Conservation (phyloP, 64 coral and sea anemone species). For the Montipora foliosa region DNA sequence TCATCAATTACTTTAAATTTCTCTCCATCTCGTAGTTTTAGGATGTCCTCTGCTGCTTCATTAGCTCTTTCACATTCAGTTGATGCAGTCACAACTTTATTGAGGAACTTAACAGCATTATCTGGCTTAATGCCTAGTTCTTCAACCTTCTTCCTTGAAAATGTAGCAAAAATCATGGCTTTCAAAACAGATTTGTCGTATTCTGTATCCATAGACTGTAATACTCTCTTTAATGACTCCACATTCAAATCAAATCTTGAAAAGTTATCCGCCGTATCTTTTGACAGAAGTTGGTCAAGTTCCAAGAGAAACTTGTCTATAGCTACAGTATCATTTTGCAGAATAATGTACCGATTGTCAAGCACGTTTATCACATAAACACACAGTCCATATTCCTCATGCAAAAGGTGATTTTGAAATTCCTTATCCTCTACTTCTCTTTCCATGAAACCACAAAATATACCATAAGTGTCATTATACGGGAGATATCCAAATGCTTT, state of each 20-base stretch:
- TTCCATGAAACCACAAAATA: slow-evolving; percentile 72
- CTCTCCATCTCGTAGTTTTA: slow-evolving; percentile 66
- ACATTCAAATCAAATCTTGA: slow-evolving; percentile 80
- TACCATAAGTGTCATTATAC: slow-evolving; percentile 70
- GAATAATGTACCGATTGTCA: slow-evolving; percentile 76
- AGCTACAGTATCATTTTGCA: slow-evolving; percentile 78
- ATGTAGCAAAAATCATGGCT: slow-evolving; percentile 72
- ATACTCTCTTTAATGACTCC: slow-evolving; percentile 66
- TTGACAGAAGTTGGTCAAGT: slow-evolving; percentile 66
- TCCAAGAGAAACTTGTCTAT: slow-evolving; percentile 79
- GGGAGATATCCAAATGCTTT: slow-evolving; percentile 55
- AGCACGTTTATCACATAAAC: slow-evolving; percentile 75
- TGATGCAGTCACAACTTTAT: slow-evolving; percentile 67
- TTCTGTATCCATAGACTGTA: slow-evolving; percentile 75
- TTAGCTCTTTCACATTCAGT: slow-evolving; percentile 64
- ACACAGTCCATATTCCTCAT: slow-evolving; percentile 77
- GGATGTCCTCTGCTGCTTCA: slow-evolving; percentile 59
- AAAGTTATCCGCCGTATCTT: slow-evolving; percentile 66
- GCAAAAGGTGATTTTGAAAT: slow-evolving; percentile 80
- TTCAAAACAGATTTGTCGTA: slow-evolving; percentile 78
- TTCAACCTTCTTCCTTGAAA: slow-evolving; percentile 65
- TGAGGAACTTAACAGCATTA: slow-evolving; percentile 62
- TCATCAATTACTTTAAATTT: slow-evolving; percentile 62
- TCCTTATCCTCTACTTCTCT: slow-evolving; percentile 79
- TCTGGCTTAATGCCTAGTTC: slow-evolving; percentile 73